phyloP scores from a whole-genome alignment of 1,140 invertebrate species.

The Meteorus sp. region DNA sequence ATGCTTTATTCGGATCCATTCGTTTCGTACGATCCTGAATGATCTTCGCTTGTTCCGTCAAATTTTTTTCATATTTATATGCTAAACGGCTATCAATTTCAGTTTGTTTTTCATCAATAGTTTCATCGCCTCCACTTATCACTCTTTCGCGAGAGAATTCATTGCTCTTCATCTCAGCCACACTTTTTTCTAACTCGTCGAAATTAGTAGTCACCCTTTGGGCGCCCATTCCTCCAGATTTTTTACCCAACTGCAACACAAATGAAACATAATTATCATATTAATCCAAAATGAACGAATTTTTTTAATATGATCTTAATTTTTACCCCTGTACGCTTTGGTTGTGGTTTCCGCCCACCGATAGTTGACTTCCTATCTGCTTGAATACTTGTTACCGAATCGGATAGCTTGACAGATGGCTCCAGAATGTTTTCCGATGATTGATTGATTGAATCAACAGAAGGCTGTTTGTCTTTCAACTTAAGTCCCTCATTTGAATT shows the following conservation, averaged over 20 bases:
- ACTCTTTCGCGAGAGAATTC: conserved; percentile 69
- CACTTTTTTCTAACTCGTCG: conserved; percentile 91
- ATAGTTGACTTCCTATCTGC: conserved; percentile 73
- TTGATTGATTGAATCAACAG: conserved; percentile 25
- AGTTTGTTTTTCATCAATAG: conserved; percentile 63
- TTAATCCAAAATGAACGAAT: no score
- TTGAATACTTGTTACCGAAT: conserved; percentile 34
- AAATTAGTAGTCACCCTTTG: conserved; percentile 94
- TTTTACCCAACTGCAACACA: conserved; percentile 75
- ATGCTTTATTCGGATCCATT: conserved; percentile 84
- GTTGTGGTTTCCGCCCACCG: conserved; percentile 67
- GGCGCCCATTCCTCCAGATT: conserved; percentile 86
- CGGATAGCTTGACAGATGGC: conserved; percentile 51
- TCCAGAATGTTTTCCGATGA: conserved; percentile 31
- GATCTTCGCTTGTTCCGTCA: conserved; percentile 76
- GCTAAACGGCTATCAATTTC: conserved; percentile 78
- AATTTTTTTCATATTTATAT: conserved; percentile 74
- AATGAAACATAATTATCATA: neutral
- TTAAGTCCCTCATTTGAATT: no score
- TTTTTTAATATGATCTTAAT: no score
- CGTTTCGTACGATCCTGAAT: conserved; percentile 76
- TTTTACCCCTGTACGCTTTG: conserved; percentile 68
- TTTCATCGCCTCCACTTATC: conserved; percentile 41
- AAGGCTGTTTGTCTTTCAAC: neutral
- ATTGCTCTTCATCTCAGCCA: conserved; percentile 73